These are phyloP conservation scores for Oncorhynchus kisutch DNA, from an alignment of 2,113 vertebrate species.

Conservation along the genomic window DNA sequence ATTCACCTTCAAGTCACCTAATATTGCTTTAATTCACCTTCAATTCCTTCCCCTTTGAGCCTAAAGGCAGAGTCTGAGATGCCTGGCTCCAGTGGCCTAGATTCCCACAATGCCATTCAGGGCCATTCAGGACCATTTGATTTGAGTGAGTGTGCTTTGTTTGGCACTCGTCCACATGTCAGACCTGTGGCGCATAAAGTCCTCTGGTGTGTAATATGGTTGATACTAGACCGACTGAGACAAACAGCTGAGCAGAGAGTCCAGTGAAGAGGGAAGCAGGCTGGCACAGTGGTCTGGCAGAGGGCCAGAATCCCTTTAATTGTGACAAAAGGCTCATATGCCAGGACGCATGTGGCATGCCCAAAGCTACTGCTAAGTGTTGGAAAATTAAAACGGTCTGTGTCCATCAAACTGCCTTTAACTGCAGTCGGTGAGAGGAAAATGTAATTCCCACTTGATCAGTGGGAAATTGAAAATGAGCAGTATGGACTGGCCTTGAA, in stretches of 20 bases:
- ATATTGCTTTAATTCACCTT: constrained; percentile 75
- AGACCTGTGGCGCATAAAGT: not conserved
- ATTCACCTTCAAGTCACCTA: constrained; percentile 64
- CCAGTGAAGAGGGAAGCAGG: not conserved
- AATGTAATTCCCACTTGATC: constrained; percentile 37
- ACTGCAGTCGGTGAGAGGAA: constrained; percentile 31
- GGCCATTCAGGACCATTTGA: constrained; percentile 32
- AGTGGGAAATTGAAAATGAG: constrained; percentile 19
- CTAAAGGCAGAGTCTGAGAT: constrained; percentile 53
- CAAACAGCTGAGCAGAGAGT: constrained; percentile 4
- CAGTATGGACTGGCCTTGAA: constrained; percentile 3
- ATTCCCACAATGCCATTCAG: constrained; percentile 51
- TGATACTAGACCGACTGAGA: constrained; percentile 4
- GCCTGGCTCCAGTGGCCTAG: constrained; percentile 57
- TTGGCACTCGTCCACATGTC: not conserved
- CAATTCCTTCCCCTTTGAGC: constrained; percentile 53
- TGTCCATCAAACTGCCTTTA: constrained; percentile 10
- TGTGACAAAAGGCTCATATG: constrained; percentile 32
- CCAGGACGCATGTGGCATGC: constrained; percentile 25
- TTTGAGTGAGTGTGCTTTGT: constrained; percentile 3
- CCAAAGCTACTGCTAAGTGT: constrained; percentile 39
- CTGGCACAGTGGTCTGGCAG: constrained; percentile 20
- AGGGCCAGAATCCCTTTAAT: constrained; percentile 29
- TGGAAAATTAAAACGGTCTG: constrained; percentile 41
- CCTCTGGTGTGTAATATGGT: not conserved